A percentile compares a stretch with the other conserved stretches of the same genome.
Conservation (phyloP, 2,888 invertebrate genomes). For the Phoronis australis region DNA sequence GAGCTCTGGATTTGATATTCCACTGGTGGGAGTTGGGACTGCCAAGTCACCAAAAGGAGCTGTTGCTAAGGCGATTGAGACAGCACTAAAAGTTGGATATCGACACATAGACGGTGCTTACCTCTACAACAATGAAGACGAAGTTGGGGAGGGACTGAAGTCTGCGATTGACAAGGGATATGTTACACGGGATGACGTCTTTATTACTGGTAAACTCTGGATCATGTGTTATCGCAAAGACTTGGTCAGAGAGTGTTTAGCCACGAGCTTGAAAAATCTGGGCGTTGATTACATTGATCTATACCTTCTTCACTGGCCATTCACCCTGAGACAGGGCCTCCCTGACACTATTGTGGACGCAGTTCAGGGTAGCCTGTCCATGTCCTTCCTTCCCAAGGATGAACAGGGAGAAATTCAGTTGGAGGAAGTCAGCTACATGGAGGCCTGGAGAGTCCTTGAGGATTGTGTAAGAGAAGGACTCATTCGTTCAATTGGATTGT, state of each 20-base stretch:
- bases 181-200: slow-evolving; percentile 42
- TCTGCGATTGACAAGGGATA: slow-evolving; percentile 25
- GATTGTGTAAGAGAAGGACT: slow-evolving; percentile 66
- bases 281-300: slow-evolving; percentile 75
- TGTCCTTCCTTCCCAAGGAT: too few relatives aligned
- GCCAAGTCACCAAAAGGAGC: slow-evolving; percentile 62
- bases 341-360: too few relatives aligned
- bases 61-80: slow-evolving; percentile 38
- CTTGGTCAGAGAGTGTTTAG: slow-evolving; percentile 67
- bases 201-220: slow-evolving; percentile 63
- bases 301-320: slow-evolving; percentile 89
- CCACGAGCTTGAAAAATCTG: slow-evolving; percentile 67
- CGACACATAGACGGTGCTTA: slow-evolving; percentile 72
- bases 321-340: too few relatives aligned
- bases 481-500: slow-evolving; percentile 70
- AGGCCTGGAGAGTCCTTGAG: too few relatives aligned
- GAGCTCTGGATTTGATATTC: too few relatives aligned
- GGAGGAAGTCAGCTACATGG: too few relatives aligned
- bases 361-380: too few relatives aligned
- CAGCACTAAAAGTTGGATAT: slow-evolving; percentile 72
- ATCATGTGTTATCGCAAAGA: slow-evolving; percentile 79
- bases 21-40: too few relatives aligned
- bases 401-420: too few relatives aligned
- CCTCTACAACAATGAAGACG: slow-evolving; percentile 62
- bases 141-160: slow-evolving; percentile 34